These are phyloP conservation scores for Calyptommatus sinebrachiatus DNA, from an alignment of 2,113 vertebrate species.

Conservation along the genomic window DNA sequence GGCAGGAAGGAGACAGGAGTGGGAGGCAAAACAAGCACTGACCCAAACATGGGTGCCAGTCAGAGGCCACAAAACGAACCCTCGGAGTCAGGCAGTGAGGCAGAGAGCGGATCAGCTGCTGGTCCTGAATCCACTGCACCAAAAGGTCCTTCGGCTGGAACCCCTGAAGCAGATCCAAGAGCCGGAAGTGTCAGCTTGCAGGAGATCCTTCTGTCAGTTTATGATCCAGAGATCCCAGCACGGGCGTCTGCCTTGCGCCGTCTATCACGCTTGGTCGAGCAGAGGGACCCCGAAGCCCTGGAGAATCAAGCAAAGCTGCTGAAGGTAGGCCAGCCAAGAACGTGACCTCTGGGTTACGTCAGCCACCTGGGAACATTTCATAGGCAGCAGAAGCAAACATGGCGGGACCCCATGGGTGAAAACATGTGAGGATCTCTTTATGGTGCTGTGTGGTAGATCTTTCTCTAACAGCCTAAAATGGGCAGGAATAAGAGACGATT, in stretches of 20 bases:
- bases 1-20: conserved; percentile 27
- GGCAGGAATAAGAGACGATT: not conserved
- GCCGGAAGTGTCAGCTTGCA: conserved; percentile 18
- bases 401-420: not conserved
- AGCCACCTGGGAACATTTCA: accelerated
- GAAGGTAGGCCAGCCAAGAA: conserved; percentile 62
- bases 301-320: conserved; percentile 79
- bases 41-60: accelerated
- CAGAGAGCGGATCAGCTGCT: not conserved
- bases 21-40: not conserved
- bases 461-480: too few species aligned
- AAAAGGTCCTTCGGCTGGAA: accelerated
- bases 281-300: conserved; percentile 62
- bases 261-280: conserved; percentile 72
- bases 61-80: accelerated
- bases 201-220: conserved; percentile 78
- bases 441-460: too few species aligned
- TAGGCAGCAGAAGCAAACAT: not conserved
- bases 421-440: accelerated
- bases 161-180: accelerated
- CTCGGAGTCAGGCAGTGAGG: accelerated
- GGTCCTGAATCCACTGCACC: accelerated
- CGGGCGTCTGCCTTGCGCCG: conserved; percentile 80
- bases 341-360: accelerated
- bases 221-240: conserved; percentile 80